Evolutionary conservation across 2,113 vertebrate genomes (phyloP), one percentile per base, ranked within the genome.

Genomic region (Hypomesus transpacificus): DNA sequence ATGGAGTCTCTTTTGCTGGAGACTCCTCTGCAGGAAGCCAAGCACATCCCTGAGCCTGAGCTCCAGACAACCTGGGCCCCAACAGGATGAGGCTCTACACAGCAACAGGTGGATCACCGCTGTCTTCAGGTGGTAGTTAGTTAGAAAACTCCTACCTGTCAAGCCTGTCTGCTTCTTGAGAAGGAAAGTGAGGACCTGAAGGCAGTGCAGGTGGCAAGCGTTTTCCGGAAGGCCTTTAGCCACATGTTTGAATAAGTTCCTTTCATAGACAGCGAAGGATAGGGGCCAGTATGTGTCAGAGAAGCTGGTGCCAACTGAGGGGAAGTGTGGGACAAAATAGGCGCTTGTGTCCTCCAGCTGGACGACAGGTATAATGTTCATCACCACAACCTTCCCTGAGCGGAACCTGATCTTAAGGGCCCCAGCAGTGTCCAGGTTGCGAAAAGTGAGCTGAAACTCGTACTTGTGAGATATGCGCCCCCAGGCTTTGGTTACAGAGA

Each of bases 391-490:
- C 80, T 96, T 99, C 39, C 97, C 95, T 0, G 96, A 98, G 9
- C 82, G 93, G 77, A 98, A 95, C 78, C 89, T 92, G 86, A 99
- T 93, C 85, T 94, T 96, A 75, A 99, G 89, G 14, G 95, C 95
- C 2, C 96, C 97, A 0, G 95, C 94, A 0, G 88, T 87, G 64
- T 96, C 94, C 80, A 98, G 86, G 76, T 93, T 92, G 66, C 88
- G 91, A 70, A 99, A 98, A n/a, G 88, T 93, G 70, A 98, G 93
- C 80, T 96, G 95, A 3, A 98, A 99, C 69, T 98, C 95, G 0
- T 97, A 98, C 74, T 99, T 98, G 87, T 94, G 95, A 46, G 94
- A 93, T 16, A 99, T 97, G 65, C 86, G 90, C 14, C 88, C 93
- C 97, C 97, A 99, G 9, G 96, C 95, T 88, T 92, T 95, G 77